Percentiles rank a stretch among this genome's conserved stretches.
Conservation (phyloP, 2,888 invertebrate genomes). For the Chrysolina americana region DNA sequence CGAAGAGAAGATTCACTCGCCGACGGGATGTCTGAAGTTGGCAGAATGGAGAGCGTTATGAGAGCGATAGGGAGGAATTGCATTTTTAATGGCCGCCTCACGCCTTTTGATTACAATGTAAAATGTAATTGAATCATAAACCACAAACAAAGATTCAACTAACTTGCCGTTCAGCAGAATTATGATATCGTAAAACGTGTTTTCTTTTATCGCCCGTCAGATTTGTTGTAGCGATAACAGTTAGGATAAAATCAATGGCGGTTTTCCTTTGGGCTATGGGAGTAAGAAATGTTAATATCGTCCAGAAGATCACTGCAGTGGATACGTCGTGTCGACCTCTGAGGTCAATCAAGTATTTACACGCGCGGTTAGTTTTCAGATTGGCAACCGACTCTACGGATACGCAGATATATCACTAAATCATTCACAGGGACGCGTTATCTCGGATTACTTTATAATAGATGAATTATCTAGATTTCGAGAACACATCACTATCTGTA, state of each 20-base stretch:
- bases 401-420: too few relatives aligned
- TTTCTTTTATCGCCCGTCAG: neutral
- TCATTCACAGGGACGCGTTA: too few relatives aligned
- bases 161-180: constrained; percentile 15
- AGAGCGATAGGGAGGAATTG: constrained; percentile 37
- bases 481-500: too few relatives aligned
- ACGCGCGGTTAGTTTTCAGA: too few relatives aligned
- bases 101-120: constrained; percentile 40
- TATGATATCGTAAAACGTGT: constrained; percentile 20
- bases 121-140: constrained; percentile 36
- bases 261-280: neutral
- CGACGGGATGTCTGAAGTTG: constrained; percentile 30
- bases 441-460: too few relatives aligned
- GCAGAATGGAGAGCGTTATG: constrained; percentile 33
- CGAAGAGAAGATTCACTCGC: constrained; percentile 27
- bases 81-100: constrained; percentile 38
- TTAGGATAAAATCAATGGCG: neutral
- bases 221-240: neutral
- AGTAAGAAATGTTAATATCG: too few relatives aligned
- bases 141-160: constrained; percentile 38
- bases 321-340: too few relatives aligned
- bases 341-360: too few relatives aligned
- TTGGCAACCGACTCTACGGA: too few relatives aligned
- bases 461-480: too few relatives aligned
- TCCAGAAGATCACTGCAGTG: too few relatives aligned